Conservation (phyloP, 1,140 invertebrate species). For the Drosophila ambigua region DNA sequence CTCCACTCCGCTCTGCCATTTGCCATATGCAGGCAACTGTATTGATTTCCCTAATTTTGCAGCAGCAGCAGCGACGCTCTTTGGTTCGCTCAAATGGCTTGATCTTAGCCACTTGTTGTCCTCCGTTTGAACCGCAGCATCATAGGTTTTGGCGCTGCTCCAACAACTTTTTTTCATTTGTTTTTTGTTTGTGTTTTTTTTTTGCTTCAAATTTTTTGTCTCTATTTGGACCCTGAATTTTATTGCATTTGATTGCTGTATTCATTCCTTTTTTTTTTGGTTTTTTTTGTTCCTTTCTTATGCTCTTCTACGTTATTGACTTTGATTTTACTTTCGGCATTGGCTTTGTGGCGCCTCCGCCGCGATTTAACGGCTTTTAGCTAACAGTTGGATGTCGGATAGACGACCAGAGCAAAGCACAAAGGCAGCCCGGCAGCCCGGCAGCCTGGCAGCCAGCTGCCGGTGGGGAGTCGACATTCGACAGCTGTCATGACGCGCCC, state of each 20-base stretch:
- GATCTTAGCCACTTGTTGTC: slow-evolving; percentile 27
- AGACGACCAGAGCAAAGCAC: slow-evolving; percentile 37
- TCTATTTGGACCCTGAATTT: slow-evolving; percentile 35
- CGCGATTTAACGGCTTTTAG: slow-evolving; percentile 62
- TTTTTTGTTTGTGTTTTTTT: slow-evolving; percentile 1
- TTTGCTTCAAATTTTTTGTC: slow-evolving; percentile 14
- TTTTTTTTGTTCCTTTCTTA: slow-evolving; percentile 43
- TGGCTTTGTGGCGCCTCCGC: slow-evolving; percentile 62
- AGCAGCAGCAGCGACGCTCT: neutral
- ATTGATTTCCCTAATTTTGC: too few relatives aligned
- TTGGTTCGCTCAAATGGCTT: neutral
- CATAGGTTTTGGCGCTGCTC: neutral
- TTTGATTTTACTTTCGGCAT: slow-evolving; percentile 72
- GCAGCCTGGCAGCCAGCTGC: neutral
- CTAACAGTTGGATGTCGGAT: slow-evolving; percentile 40
- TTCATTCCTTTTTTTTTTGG: slow-evolving; percentile 3
- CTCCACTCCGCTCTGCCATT: too few relatives aligned
- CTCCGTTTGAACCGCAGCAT: neutral
- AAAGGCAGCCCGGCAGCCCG: slow-evolving; percentile 12
- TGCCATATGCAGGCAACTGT: too few relatives aligned
- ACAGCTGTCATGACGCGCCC: slow-evolving; percentile 54
- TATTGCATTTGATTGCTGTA: slow-evolving; percentile 69
- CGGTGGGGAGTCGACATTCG: slow-evolving; percentile 42
- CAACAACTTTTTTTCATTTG: neutral
- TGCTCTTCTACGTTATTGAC: slow-evolving; percentile 56